Conservation (phyloP, 2,797 vertebrate genomes). For the Sus cebifrons region DNA sequence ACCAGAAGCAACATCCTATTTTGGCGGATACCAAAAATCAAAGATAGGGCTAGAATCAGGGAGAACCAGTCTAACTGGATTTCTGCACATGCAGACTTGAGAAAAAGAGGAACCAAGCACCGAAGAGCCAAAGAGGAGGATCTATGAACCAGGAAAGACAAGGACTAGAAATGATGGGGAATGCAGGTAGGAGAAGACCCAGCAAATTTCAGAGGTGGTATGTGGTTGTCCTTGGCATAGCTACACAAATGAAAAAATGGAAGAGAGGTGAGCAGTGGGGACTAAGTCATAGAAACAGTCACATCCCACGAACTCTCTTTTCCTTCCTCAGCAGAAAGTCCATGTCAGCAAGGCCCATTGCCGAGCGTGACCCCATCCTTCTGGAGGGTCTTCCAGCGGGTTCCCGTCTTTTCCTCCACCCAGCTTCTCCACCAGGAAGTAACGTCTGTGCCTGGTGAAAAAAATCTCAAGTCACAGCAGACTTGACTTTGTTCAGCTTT, state of each 20-base stretch:
- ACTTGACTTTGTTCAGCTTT: background rate
- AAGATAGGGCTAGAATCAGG: background rate
- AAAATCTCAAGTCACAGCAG: background rate
- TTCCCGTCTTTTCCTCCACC: background rate
- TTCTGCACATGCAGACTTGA: background rate
- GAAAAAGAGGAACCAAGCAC: background rate
- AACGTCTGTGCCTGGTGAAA: background rate
- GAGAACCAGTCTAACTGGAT: background rate
- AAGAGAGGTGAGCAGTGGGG: background rate
- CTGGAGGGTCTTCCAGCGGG: background rate
- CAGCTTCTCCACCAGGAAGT: background rate
- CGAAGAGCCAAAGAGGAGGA: background rate
- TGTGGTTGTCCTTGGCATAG: background rate
- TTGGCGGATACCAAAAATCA: background rate
- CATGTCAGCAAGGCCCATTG: background rate
- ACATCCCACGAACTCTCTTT: background rate
- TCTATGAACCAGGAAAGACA: background rate
- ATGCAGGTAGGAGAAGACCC: background rate
- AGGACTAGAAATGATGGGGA: background rate
- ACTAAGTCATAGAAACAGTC: background rate
- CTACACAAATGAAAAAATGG: background rate
- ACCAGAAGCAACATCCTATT: background rate
- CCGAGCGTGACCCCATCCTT: background rate
- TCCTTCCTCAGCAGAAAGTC: background rate
- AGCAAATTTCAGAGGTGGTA: background rate